Percentiles rank a stretch among this genome's conserved stretches.
Evolutionary conservation across 2,888 invertebrate genomes (phyloP).

Genomic region (Orthosia cruda): DNA sequence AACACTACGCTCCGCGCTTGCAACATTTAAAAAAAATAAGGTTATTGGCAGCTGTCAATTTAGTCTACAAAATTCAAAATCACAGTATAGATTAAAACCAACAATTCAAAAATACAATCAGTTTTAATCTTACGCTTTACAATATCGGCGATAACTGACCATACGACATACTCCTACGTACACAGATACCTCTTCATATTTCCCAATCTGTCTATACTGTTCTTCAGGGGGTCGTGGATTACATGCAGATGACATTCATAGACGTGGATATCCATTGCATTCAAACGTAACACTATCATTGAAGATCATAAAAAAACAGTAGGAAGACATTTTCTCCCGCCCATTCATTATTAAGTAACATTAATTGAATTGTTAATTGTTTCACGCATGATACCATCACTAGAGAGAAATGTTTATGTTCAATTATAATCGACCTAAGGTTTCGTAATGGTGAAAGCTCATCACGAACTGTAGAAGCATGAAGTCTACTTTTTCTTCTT

Average conservation of each 20-base stretch:
- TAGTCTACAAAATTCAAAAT: too few relatives aligned
- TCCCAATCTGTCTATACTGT: too few relatives aligned
- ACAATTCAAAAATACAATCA: not conserved
- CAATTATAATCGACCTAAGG: slow-evolving; percentile 53
- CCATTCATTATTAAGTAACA: slow-evolving; percentile 46
- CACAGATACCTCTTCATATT: too few relatives aligned
- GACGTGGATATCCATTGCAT: not conserved
- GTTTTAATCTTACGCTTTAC: not conserved
- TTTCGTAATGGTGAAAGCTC: slow-evolving; percentile 65
- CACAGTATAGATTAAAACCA: too few relatives aligned
- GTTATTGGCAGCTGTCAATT: too few relatives aligned
- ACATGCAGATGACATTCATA: not conserved
- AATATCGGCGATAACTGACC: not conserved
- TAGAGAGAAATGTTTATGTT: slow-evolving; percentile 53
- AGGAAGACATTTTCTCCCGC: slow-evolving; percentile 35
- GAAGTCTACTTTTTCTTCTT: too few relatives aligned
- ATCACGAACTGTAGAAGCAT: slow-evolving; percentile 47
- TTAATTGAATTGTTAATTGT: slow-evolving; percentile 66
- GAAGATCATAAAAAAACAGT: slow-evolving; percentile 12
- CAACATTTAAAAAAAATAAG: too few relatives aligned
- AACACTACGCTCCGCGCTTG: too few relatives aligned
- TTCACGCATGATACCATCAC: slow-evolving; percentile 56
- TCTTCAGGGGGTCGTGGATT: too few relatives aligned
- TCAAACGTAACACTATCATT: not conserved
- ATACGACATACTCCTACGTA: too few relatives aligned